Evolutionary conservation across 2,888 invertebrate genomes (phyloP).

Genomic region (Agonopterix heracliana): DNA sequence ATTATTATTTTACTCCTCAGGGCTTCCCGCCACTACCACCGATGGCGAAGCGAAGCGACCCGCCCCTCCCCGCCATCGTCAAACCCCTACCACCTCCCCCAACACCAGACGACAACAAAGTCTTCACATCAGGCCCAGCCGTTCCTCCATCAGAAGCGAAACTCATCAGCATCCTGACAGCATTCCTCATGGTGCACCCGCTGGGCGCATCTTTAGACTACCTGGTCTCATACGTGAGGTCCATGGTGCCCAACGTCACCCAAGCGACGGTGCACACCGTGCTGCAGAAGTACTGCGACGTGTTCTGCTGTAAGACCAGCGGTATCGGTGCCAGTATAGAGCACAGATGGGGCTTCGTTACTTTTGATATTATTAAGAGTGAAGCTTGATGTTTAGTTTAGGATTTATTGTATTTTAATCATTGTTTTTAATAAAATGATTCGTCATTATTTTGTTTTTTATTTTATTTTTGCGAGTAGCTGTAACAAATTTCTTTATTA

Average conservation of each 20-base stretch:
- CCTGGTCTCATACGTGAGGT: slow-evolving; percentile 47
- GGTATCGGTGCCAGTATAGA: slow-evolving; percentile 45
- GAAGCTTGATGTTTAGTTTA: slow-evolving; percentile 6
- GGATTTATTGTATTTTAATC: slow-evolving; percentile 2
- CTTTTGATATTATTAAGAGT: slow-evolving; percentile 40
- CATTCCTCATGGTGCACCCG: slow-evolving; percentile 58
- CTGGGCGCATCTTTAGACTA: slow-evolving; percentile 52
- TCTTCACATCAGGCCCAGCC: slow-evolving; percentile 17
- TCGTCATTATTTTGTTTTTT: slow-evolving; percentile 16
- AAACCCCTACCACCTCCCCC: slow-evolving; percentile 29
- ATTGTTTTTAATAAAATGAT: neutral
- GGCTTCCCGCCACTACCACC: slow-evolving; percentile 17
- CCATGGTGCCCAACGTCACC: slow-evolving; percentile 38
- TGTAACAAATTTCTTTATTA: too few relatives aligned
- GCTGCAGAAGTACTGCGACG: slow-evolving; percentile 42
- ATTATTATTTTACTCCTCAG: too few relatives aligned
- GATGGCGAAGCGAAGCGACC: slow-evolving; percentile 10
- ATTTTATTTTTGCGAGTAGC: too few relatives aligned
- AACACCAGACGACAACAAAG: slow-evolving; percentile 27
- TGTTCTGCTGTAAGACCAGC: slow-evolving; percentile 37
- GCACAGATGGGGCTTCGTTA: slow-evolving; percentile 44
- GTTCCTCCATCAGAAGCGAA: slow-evolving; percentile 46
- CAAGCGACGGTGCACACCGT: slow-evolving; percentile 36
- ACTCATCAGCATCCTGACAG: slow-evolving; percentile 54
- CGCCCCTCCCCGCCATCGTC: too few relatives aligned